Percentiles rank a stretch among this genome's conserved stretches.
These are phyloP conservation scores for Idris sp. DNA, from an alignment of 1,140 invertebrate genomes.

Conservation along the genomic window DNA sequence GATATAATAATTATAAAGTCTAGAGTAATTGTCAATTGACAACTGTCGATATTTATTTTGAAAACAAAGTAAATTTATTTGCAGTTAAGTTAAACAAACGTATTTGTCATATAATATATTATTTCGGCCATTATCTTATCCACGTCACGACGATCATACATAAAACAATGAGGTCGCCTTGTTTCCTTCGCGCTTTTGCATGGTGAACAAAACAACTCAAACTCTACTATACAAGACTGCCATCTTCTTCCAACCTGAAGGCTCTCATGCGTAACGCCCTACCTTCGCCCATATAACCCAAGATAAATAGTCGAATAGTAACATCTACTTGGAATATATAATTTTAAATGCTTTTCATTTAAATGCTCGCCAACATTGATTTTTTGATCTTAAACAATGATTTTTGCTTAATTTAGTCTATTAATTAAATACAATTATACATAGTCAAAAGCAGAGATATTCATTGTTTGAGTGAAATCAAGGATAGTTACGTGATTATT, in stretches of 20 bases:
- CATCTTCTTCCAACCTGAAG: slow-evolving; percentile 63
- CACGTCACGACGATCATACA: slow-evolving; percentile 53
- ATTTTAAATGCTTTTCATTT: slow-evolving; percentile 41
- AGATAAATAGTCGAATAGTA: slow-evolving; percentile 65
- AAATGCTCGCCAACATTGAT: slow-evolving; percentile 10
- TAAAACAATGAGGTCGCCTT: slow-evolving; percentile 74
- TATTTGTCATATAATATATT: slow-evolving; percentile 37
- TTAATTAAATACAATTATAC: slow-evolving; percentile 37
- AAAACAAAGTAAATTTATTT: slow-evolving; percentile 18
- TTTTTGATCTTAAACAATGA: slow-evolving; percentile 24
- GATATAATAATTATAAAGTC: not conserved
- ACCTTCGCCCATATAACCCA: slow-evolving; percentile 73
- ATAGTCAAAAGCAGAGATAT: slow-evolving; percentile 14
- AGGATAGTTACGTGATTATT: slow-evolving; percentile 5
- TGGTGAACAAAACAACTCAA: slow-evolving; percentile 70
- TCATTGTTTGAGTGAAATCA: slow-evolving; percentile 14
- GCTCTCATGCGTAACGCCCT: slow-evolving; percentile 76
- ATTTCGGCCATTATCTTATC: slow-evolving; percentile 66
- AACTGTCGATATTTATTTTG: not conserved
- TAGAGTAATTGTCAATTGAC: too few species aligned
- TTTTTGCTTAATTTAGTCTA: slow-evolving; percentile 20
- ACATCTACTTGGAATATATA: slow-evolving; percentile 57
- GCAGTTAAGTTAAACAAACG: slow-evolving; percentile 25
- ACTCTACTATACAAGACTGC: slow-evolving; percentile 70
- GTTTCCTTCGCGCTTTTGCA: slow-evolving; percentile 72